phyloP scores from a whole-genome alignment of 2,113 vertebrate species.

The Azemiops feae region DNA sequence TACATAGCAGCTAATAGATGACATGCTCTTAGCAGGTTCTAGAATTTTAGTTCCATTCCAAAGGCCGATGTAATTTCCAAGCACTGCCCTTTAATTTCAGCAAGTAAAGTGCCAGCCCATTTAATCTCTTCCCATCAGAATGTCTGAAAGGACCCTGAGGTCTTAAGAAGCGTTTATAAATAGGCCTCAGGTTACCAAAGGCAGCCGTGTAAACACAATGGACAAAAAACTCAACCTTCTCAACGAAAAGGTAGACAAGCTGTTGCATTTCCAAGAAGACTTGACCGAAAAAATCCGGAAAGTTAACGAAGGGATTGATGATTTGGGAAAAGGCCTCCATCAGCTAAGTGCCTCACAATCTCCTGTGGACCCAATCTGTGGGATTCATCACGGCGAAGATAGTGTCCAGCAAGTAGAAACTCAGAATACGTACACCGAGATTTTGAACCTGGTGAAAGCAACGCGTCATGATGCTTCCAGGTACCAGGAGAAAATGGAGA shows the following conservation, averaged over 20 bases:
- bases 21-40: background rate
- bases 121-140: constrained; percentile 63
- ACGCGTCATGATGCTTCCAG: constrained; percentile 68
- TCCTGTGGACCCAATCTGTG: constrained; percentile 6
- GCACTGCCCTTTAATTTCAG: constrained; percentile 18
- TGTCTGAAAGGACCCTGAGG: constrained; percentile 71
- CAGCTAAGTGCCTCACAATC: constrained; percentile 48
- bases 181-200: constrained; percentile 50
- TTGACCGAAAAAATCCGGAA: constrained; percentile 74
- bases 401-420: background rate
- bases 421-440: constrained; percentile 67
- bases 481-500: constrained; percentile 76
- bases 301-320: constrained; percentile 70
- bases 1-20: constrained; percentile 41
- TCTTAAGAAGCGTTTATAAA: constrained; percentile 41
- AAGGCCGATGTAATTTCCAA: constrained; percentile 51
- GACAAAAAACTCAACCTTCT: constrained; percentile 76
- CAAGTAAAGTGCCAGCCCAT: constrained; percentile 57
- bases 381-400: background rate
- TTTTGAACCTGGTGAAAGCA: constrained; percentile 71
- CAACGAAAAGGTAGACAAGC: constrained; percentile 78
- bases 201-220: constrained; percentile 64
- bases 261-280: constrained; percentile 75
- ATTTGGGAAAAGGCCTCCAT: constrained; percentile 69
- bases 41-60: constrained; percentile 10